Evolutionary conservation across 1,140 invertebrate genomes (phyloP).

Genomic region (Mizuhopecten yessoensis): DNA sequence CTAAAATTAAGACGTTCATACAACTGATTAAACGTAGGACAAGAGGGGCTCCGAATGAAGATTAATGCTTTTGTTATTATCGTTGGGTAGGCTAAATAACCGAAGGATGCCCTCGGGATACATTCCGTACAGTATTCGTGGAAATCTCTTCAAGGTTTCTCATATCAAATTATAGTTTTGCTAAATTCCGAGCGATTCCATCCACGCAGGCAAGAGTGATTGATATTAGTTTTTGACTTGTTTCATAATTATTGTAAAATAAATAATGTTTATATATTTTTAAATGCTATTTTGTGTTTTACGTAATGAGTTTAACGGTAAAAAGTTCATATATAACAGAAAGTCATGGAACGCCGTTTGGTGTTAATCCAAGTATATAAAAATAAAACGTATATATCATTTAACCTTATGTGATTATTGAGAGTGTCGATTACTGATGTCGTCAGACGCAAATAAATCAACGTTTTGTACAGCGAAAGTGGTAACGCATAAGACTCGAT

Average conservation of each 20-base stretch:
- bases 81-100: background rate
- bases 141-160: background rate
- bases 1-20: background rate
- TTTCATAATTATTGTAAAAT: no score
- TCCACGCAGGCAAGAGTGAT: no score
- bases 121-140: background rate
- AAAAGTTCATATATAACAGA: background rate
- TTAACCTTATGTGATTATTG: no score
- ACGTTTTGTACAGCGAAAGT: background rate
- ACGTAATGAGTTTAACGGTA: background rate
- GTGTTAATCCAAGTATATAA: no score
- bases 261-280: no score
- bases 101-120: background rate
- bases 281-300: background rate
- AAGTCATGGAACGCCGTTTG: no score
- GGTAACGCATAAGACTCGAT: background rate
- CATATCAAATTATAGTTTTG: constrained; percentile 7
- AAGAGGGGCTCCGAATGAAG: background rate
- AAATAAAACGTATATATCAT: no score
- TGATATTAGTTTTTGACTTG: no score
- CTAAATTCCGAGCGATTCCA: no score
- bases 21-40: background rate
- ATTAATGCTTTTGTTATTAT: background rate
- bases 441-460: background rate
- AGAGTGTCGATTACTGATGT: background rate